phyloP scores from a whole-genome alignment of 2,888 invertebrate genomes.

The Meandrusa payeni region DNA sequence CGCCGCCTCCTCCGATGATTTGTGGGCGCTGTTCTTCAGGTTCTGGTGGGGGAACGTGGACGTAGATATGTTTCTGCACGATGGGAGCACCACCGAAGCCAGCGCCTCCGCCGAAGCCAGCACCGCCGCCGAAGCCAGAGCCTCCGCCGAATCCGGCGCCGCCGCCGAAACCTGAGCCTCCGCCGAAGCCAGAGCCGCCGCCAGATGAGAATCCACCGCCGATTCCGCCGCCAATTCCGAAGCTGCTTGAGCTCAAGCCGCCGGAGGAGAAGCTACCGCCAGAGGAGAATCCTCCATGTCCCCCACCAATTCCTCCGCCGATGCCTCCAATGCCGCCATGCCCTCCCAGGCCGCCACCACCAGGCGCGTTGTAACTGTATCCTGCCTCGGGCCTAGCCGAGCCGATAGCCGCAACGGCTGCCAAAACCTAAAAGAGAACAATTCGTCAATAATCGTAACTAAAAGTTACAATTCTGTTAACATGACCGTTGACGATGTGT shows the following conservation, averaged over 20 bases:
- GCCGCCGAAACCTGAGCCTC: constrained; percentile 40
- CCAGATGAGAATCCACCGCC: constrained; percentile 47
- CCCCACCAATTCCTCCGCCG: constrained; percentile 45
- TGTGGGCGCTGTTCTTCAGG: constrained; percentile 85
- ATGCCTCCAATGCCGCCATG: constrained; percentile 47
- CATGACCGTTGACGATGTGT: constrained; percentile 4
- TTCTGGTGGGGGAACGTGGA: constrained; percentile 91
- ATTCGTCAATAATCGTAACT: constrained; percentile 1
- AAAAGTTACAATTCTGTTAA: neutral
- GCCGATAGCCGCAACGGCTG: constrained; percentile 79
- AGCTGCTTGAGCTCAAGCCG: constrained; percentile 46
- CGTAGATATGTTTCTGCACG: constrained; percentile 91
- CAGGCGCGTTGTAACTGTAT: constrained; percentile 79
- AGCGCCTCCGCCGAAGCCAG: constrained; percentile 57
- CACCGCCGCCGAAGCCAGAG: constrained; percentile 48
- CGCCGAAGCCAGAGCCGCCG: constrained; percentile 41
- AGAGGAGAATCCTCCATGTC: constrained; percentile 43
- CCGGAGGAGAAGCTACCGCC: constrained; percentile 56
- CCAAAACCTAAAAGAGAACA: constrained; percentile 65
- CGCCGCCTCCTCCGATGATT: constrained; percentile 82
- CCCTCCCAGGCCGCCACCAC: constrained; percentile 52
- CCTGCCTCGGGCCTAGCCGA: constrained; percentile 83
- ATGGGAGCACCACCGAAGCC: constrained; percentile 77
- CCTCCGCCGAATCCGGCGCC: constrained; percentile 42
- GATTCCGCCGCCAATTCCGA: constrained; percentile 51